These are phyloP conservation scores for Troilus luridus DNA, from an alignment of 2,888 invertebrate genomes.

Conservation along the genomic window DNA sequence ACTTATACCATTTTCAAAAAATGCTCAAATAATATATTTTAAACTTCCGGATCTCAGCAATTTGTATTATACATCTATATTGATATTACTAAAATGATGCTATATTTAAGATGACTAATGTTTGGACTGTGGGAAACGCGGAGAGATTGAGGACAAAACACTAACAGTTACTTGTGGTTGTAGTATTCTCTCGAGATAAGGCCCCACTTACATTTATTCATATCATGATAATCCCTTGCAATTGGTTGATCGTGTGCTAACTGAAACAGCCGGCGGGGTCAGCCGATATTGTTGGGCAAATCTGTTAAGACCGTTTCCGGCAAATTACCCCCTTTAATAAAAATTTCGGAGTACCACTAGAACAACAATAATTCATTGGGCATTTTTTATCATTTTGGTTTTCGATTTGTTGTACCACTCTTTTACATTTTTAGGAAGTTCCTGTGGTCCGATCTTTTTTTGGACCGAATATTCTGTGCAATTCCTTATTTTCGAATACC, in stretches of 20 bases:
- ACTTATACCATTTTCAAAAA: too few species aligned
- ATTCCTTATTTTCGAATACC: too few species aligned
- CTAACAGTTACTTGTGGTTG: neutral
- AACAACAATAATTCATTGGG: too few species aligned
- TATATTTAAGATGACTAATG: neutral
- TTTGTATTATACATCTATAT: too few species aligned
- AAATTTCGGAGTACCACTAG: too few species aligned
- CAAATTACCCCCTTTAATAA: too few species aligned
- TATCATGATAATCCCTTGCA: neutral
- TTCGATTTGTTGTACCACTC: too few species aligned
- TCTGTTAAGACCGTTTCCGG: neutral
- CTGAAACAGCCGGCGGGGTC: neutral
- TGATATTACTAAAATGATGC: neutral
- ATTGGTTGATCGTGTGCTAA: neutral
- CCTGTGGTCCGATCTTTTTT: too few species aligned
- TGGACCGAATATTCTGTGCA: too few species aligned
- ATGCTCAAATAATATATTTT: neutral
- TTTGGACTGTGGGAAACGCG: neutral
- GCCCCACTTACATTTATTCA: slow-evolving; percentile 49
- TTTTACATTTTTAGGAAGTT: too few species aligned
- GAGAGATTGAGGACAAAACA: neutral
- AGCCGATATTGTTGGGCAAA: neutral
- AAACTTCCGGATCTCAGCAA: neutral
- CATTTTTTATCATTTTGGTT: too few species aligned
- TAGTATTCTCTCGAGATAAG: neutral